Evolutionary conservation across 2,888 invertebrate genomes (phyloP).

Genomic region (Ametastegia equiseti): DNA sequence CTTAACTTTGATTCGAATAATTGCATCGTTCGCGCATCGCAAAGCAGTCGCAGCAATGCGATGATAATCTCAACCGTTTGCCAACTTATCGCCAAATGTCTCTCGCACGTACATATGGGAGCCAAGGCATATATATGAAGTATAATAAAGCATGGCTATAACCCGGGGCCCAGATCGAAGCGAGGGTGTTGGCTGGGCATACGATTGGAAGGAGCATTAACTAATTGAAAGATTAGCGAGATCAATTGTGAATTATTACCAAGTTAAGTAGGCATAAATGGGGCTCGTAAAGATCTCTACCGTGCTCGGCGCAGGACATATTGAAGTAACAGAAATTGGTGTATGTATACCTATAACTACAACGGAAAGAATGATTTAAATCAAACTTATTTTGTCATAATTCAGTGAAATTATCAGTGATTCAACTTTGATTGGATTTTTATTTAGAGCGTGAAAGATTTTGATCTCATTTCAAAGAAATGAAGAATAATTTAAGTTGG

Average conservation of each 20-base stretch:
- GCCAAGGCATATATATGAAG: background rate
- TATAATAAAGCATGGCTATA: slow-evolving; percentile 5
- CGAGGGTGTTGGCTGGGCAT: slow-evolving; percentile 44
- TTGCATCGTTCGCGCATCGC: background rate
- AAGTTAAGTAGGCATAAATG: slow-evolving; percentile 36
- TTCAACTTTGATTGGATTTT: too few species aligned
- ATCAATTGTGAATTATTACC: slow-evolving; percentile 47
- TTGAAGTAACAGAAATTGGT: too few species aligned
- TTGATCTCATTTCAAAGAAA: too few species aligned
- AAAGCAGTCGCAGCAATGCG: background rate
- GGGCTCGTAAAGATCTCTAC: slow-evolving; percentile 21
- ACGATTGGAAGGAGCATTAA: slow-evolving; percentile 42
- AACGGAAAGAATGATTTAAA: too few species aligned
- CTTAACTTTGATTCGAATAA: background rate
- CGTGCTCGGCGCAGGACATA: background rate
- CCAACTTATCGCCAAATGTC: slow-evolving; percentile 1
- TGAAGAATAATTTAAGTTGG: too few species aligned
- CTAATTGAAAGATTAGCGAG: slow-evolving; percentile 47
- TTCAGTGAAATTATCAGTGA: too few species aligned
- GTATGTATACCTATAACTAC: too few species aligned
- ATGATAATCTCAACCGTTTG: background rate
- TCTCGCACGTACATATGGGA: slow-evolving; percentile 3
- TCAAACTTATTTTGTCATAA: too few species aligned
- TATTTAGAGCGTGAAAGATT: too few species aligned
- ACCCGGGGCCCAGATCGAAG: slow-evolving; percentile 21